Evolutionary conservation across 2,797 vertebrate species (phyloP), one percentile per base, ranked within the genome.

Genomic region (Nyctibius grandis): DNA sequence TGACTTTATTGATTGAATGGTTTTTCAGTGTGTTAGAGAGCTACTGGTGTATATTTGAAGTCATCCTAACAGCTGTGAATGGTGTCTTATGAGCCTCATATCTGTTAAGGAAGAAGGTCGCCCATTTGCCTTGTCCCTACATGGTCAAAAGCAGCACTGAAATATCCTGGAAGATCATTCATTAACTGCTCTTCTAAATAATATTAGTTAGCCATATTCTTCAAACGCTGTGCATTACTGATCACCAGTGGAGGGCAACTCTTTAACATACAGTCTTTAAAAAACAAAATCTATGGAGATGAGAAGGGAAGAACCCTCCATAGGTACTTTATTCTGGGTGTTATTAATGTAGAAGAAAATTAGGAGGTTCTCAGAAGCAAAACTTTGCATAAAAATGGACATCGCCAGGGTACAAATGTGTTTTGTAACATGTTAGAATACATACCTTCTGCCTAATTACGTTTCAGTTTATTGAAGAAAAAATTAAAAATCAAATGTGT

Each of bases 71-170:
- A 64, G 60, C 45, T 20, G 21, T 56, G 44, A 82, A 33, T 34
- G 54, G 19, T 28, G 42, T 61, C 12, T 65, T 28, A 0, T 0
- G 1, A 89, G 68, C n/a, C 40, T 25, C 0, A 0, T 67, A 20
- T 48, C 48, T 88, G 21, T 53, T 79, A 42, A 54, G 25, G 53
- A 85, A 22, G 51, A 31, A 48, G 25, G 13, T 69, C 69, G 85
- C 38, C 29, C 11, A 5, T 88, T 78, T 85, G 16, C 36, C 26
- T 85, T 42, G 61, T 47, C 50, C 17, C 22, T 74, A 0, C 34
- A 40, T 57, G 50, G 17, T 61, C 53, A 75, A 53, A 81, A 80
- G 5, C 23, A 50, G 76, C 19, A 12, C 50, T 60, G 7, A 75
- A 60, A 73, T 59, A 53, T 12, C 44, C 50, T 65, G 36, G 18